phyloP scores from a whole-genome alignment of 1,140 invertebrate genomes.

The Saccostrea glomerata region DNA sequence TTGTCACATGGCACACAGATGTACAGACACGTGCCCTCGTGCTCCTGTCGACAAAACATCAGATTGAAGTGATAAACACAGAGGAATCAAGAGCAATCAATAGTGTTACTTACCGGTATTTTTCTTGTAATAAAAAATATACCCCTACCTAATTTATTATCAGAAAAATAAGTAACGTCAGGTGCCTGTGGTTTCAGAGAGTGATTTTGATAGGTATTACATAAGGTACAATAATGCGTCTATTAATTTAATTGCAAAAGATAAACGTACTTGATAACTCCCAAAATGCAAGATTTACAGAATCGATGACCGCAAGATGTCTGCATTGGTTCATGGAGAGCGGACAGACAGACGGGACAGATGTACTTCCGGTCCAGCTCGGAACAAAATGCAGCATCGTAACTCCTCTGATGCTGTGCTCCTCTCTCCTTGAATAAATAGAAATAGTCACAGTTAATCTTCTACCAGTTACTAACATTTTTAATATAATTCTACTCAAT shows the following conservation, averaged over 20 bases:
- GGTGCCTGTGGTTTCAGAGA: too few species aligned
- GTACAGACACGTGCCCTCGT: conserved; percentile 25
- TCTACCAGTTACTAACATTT: too few species aligned
- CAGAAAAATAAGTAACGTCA: background rate
- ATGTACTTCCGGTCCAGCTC: conserved; percentile 66
- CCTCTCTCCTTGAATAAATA: too few species aligned
- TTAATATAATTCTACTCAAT: too few species aligned
- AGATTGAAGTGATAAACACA: background rate
- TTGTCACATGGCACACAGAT: conserved; percentile 17
- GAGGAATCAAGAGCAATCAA: background rate
- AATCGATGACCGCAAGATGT: conserved; percentile 92
- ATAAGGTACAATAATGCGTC: background rate
- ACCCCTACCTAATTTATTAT: background rate
- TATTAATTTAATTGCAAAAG: background rate
- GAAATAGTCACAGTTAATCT: too few species aligned
- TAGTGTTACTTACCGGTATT: background rate
- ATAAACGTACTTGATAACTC: conserved; percentile 85
- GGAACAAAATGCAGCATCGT: conserved; percentile 6
- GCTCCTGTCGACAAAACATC: conserved; percentile 18
- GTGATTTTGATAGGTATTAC: background rate
- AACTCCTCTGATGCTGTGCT: background rate
- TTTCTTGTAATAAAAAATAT: too few species aligned
- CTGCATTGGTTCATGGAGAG: conserved; percentile 86
- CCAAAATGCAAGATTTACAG: conserved; percentile 88
- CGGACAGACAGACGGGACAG: conserved; percentile 64